These are phyloP conservation scores for Amazona guildingii DNA, from an alignment of 2,113 vertebrate genomes.

Conservation along the genomic window DNA sequence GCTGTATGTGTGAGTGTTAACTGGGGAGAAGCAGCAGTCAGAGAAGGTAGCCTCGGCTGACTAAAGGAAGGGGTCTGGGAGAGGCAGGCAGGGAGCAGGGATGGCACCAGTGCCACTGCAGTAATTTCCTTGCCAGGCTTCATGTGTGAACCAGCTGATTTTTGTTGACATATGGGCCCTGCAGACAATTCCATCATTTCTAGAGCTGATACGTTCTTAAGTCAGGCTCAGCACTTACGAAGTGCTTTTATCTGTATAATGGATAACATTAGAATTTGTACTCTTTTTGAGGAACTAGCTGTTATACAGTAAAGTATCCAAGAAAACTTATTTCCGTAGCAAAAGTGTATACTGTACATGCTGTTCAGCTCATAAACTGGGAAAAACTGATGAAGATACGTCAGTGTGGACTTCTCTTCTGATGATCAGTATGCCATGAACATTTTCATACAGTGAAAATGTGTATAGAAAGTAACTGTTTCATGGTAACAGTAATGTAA, in stretches of 20 bases:
- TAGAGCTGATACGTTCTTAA: neutral
- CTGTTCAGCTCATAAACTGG: neutral
- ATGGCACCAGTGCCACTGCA: neutral
- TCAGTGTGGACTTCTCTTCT: neutral
- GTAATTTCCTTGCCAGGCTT: neutral
- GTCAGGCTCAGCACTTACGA: neutral
- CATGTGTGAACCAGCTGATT: neutral
- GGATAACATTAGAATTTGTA: neutral
- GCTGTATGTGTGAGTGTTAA: neutral
- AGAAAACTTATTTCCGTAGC: neutral
- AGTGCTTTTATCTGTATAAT: neutral
- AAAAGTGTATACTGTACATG: neutral
- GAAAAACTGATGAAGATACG: neutral
- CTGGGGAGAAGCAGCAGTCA: neutral
- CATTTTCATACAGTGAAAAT: neutral
- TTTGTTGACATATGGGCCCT: conserved; percentile 27
- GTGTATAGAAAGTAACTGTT: neutral
- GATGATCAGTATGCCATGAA: neutral
- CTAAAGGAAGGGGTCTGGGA: neutral
- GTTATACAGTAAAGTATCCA: neutral
- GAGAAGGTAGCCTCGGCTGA: neutral
- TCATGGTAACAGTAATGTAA: neutral
- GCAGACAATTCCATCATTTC: neutral
- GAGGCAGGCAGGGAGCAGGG: neutral
- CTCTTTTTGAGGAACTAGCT: neutral